A percentile compares a stretch with the other conserved stretches of the same genome.
Evolutionary conservation across 2,113 vertebrate species (phyloP).

Genomic region (Dromas ardeola): DNA sequence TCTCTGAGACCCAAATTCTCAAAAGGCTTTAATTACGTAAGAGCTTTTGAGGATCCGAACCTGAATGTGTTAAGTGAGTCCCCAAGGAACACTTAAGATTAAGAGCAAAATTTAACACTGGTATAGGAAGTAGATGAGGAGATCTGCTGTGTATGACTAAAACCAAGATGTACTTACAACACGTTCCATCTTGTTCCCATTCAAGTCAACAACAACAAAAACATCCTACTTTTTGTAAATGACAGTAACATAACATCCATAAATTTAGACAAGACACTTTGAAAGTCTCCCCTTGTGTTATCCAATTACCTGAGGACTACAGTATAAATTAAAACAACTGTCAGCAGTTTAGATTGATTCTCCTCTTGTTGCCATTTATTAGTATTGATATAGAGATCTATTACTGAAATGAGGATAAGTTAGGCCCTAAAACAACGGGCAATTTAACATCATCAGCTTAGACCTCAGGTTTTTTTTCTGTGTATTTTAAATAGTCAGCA

Average conservation of each 20-base stretch:
- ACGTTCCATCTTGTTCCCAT: not conserved
- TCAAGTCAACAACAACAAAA: not conserved
- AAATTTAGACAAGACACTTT: not conserved
- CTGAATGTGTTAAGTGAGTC: not conserved
- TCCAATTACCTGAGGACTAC: not conserved
- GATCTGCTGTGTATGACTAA: not conserved
- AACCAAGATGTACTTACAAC: not conserved
- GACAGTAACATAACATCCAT: not conserved
- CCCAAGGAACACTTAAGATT: not conserved
- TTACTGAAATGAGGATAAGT: not conserved
- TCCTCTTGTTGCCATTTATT: not conserved
- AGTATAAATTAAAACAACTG: not conserved
- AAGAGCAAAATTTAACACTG: not conserved
- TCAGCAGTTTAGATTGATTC: not conserved
- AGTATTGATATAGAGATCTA: not conserved
- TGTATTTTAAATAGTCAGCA: constrained; percentile 1
- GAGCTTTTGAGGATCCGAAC: not conserved
- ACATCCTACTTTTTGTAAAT: not conserved
- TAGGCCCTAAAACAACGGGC: not conserved
- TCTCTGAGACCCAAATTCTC: not conserved
- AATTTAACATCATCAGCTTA: not conserved
- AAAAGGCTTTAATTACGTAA: not conserved
- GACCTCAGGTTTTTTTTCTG: not conserved
- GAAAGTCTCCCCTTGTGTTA: not conserved
- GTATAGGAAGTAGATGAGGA: not conserved